These are phyloP conservation scores for Tetraodon nigroviridis DNA, from an alignment of 2,113 vertebrate genomes.

Conservation along the genomic window DNA sequence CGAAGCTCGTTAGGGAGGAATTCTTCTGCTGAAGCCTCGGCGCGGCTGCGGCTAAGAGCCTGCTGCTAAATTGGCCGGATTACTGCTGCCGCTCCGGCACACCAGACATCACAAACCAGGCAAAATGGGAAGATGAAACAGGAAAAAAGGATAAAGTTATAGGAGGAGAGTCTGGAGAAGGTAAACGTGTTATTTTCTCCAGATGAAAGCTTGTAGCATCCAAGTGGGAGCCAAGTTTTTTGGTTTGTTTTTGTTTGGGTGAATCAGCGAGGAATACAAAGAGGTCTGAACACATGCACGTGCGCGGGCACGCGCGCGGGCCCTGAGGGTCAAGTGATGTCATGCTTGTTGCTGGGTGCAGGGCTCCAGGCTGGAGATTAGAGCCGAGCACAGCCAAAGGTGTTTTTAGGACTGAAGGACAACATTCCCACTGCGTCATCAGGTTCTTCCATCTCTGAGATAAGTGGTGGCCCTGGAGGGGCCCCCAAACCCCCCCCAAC, in stretches of 20 bases:
- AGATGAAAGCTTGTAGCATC: constrained; percentile 35
- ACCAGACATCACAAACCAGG: not conserved
- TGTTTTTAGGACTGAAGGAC: constrained; percentile 47
- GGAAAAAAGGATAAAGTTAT: constrained; percentile 7
- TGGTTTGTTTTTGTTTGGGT: constrained; percentile 57
- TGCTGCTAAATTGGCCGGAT: too few species aligned
- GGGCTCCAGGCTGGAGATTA: constrained; percentile 45
- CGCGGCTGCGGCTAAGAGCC: too few species aligned
- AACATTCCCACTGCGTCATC: constrained; percentile 49
- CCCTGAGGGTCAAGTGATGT: constrained; percentile 47
- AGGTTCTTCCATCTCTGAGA: constrained; percentile 35
- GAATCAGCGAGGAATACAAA: constrained; percentile 46
- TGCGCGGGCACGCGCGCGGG: constrained; percentile 15
- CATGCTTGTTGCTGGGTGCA: constrained; percentile 45
- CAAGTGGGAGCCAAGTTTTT: constrained; percentile 48
- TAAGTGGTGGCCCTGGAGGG: constrained; percentile 39
- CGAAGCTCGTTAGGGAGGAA: too few species aligned
- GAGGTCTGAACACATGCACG: constrained; percentile 9
- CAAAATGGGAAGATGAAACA: not conserved
- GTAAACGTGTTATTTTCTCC: not conserved
- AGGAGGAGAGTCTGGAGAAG: too few species aligned
- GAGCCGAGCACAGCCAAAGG: constrained; percentile 38
- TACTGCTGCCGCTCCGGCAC: too few species aligned
- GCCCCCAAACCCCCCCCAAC: not conserved
- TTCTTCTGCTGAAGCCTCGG: too few species aligned